phyloP scores from a whole-genome alignment of 2,797 vertebrate genomes.

The Vespertilio murinus region DNA sequence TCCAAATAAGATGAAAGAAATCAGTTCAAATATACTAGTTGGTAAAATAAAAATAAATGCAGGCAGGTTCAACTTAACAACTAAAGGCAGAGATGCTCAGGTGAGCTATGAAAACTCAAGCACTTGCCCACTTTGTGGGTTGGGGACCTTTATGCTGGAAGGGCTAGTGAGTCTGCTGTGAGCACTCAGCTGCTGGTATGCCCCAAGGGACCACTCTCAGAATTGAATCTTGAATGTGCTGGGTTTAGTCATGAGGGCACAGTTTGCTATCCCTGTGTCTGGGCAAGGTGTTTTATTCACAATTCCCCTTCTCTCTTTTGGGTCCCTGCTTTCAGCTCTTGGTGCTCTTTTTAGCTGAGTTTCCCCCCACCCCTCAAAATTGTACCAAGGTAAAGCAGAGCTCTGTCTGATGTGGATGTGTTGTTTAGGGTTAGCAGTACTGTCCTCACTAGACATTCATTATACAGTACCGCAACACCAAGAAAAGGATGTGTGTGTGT shows the following conservation, averaged over 20 bases:
- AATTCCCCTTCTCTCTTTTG: background rate
- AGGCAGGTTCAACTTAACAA: background rate
- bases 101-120: background rate
- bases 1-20: background rate
- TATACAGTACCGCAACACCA: no score
- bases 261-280: rapidly evolving
- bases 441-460: no score
- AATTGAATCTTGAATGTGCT: background rate
- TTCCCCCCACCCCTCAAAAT: background rate
- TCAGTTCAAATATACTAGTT: background rate
- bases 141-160: background rate
- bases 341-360: background rate
- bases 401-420: no score
- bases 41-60: background rate
- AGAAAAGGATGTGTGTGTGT: no score
- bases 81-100: background rate
- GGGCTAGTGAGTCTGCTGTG: no score
- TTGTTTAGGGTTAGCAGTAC: no score
- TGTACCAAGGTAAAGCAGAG: no score
- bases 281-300: background rate
- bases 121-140: background rate
- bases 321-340: background rate
- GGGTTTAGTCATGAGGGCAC: background rate
- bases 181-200: rapidly evolving
- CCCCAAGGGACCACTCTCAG: background rate